Base-by-base conservation (phyloP, 2,888 invertebrate genomes). In the Neoitamus cyanurus region DNA sequence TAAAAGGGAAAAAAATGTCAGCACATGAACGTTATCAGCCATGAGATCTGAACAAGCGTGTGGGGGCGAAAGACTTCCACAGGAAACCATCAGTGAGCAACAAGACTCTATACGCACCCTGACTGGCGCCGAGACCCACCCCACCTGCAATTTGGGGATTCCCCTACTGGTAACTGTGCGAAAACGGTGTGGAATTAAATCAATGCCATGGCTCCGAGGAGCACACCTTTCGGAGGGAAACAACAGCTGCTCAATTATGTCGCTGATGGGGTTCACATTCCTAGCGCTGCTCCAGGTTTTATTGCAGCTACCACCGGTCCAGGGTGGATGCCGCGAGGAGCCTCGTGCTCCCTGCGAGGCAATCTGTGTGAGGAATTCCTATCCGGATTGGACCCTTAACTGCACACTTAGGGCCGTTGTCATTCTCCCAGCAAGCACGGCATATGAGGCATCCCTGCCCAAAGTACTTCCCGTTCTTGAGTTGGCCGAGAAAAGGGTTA, bases 341-440 rank as follows among this genome's bases (percentile, higher is more conserved):
- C 75, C 78, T 2, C 84, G 85, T 9, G 83, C 85, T 48, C 30
- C 37, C 73, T 88, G 88, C 73, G 87, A 88, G 85, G 42, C 86
- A 20, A 86, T 87, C 31, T 88, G 87, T 72, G 48, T 46, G 15
- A 70, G 25, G 83, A 13, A 25, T 1, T 28, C 36, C 7, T 68
- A 80, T 2, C 4, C 30, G 31, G 36, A 70, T n/a, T 15, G 36
- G 11, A n/a, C 75, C 4, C 68, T 89, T 3, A 88, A 89, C 86
- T 96, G 96, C 88, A 93, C 93, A 70, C 92, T 96, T 68, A 92
- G 94, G 82, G 94, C 94, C 0, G 94, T 94, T 1, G 91, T 96
- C 25, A 90, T 96, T 86, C 89, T 96, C 84, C 95, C 96, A 0
- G 92, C 92, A 83, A 93, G 93, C 88, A 91, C 92, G 30, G 89